Base-by-base conservation (phyloP, 1,140 invertebrate genomes). In the Gryon sp. region DNA sequence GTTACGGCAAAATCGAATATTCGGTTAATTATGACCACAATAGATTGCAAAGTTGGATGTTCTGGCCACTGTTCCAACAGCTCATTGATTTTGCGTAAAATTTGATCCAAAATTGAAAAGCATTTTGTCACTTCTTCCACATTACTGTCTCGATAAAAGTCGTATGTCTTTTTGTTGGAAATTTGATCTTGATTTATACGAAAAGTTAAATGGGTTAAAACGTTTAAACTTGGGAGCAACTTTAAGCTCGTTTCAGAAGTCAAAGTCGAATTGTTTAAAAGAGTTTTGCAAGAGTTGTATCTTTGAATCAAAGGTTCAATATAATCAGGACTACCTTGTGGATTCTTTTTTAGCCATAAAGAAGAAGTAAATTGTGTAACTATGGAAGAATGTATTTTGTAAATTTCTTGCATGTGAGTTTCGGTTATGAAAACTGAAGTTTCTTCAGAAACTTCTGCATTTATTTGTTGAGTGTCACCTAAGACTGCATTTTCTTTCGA, bases 131-230 rank as follows among this genome's bases (percentile, higher is more conserved):
- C 92, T 88, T 98, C 94, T 0, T 91, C 85, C 0, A 97, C 90
- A 86, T 97, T 95, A 0, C 94, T 85, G 75, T 97, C 95, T 74
- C 92, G 92, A 84, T 99, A 99, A 81, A 98, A 96, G 87, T 99
- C 94, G 70, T 92, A 90, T 0, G 41, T 62, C 88, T 90, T 77
- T 78, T 79, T 12, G 4, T 2, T 11, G 2, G 14, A 1, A 1
- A 9, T 62, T 36, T 75, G 38, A 24, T 79, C 76, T n/a, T 72
- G 30, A 48, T 43, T 66, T 2, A 57, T 14, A 12, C 38, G 7
- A 0, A 70, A 52, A 1, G 80, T 73, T 4, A 82, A 36, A 12
- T 80, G 59, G 0, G 88, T 65, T 0, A 92, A 48, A 12, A 91
- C 75, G 45, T 85, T 89, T 16, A 93, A 83, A 80, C 91, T 91